These are phyloP conservation scores for Scomber japonicus DNA, from an alignment of 2,113 vertebrate species.

Conservation along the genomic window DNA sequence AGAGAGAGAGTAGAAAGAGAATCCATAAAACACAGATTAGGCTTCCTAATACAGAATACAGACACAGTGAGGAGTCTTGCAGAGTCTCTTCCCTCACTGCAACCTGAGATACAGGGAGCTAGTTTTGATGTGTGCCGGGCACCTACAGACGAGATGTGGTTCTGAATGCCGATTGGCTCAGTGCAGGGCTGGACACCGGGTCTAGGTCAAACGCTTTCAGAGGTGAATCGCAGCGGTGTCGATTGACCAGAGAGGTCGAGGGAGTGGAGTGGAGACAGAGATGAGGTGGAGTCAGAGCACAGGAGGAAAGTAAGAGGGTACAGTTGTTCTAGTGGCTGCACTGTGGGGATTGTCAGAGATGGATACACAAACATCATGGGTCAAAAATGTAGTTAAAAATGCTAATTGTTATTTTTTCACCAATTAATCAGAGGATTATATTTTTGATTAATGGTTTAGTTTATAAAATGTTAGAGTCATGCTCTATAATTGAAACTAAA, in stretches of 20 bases:
- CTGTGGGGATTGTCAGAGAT: neutral
- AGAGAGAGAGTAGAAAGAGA: slow-evolving; percentile 25
- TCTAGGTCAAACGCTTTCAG: slow-evolving; percentile 56
- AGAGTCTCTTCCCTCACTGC: neutral
- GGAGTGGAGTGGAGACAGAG: neutral
- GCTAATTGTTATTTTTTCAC: neutral
- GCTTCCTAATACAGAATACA: slow-evolving; percentile 14
- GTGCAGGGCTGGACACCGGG: slow-evolving; percentile 1
- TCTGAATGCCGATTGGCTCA: slow-evolving; percentile 42
- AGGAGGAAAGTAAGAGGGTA: neutral
- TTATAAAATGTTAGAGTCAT: no score
- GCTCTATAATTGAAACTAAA: no score
- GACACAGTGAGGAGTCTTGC: neutral
- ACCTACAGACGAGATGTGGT: neutral
- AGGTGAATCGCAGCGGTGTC: slow-evolving; percentile 35
- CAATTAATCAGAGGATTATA: neutral
- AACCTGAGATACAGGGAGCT: slow-evolving; percentile 7
- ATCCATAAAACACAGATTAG: slow-evolving; percentile 50
- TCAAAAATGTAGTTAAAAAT: neutral
- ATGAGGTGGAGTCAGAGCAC: slow-evolving; percentile 34
- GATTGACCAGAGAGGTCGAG: slow-evolving; percentile 20
- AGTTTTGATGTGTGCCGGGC: neutral
- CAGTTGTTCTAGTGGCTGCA: neutral
- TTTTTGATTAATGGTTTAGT: no score
- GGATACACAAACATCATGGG: neutral